Evolutionary conservation across 1,140 invertebrate genomes (phyloP).

Genomic region (Drosophila navojoa): DNA sequence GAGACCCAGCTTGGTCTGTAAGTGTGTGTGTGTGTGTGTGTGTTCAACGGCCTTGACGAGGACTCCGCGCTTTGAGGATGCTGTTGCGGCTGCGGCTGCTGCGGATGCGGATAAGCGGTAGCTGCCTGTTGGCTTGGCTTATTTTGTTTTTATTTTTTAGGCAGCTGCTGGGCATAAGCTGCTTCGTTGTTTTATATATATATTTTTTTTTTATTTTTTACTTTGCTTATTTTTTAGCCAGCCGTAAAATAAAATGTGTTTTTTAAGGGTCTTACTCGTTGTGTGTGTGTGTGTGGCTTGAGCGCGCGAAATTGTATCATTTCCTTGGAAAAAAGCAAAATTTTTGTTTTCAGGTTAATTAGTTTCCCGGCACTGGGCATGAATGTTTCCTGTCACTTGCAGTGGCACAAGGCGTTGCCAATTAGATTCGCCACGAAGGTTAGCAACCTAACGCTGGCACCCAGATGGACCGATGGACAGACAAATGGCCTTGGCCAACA

Average conservation of each 20-base stretch:
- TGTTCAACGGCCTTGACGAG: slow-evolving; percentile 51
- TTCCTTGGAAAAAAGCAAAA: slow-evolving; percentile 67
- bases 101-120: slow-evolving; percentile 38
- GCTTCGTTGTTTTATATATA: slow-evolving; percentile 33
- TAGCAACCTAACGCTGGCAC: slow-evolving; percentile 17
- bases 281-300: slow-evolving; percentile 33
- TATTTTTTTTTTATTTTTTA: slow-evolving; percentile 35
- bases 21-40: slow-evolving; percentile 17
- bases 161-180: slow-evolving; percentile 48
- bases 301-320: slow-evolving; percentile 75
- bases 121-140: slow-evolving; percentile 36
- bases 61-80: slow-evolving; percentile 40
- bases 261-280: slow-evolving; percentile 48
- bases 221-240: slow-evolving; percentile 47
- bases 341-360: slow-evolving; percentile 70
- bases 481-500: slow-evolving; percentile 24
- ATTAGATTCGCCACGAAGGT: slow-evolving; percentile 59
- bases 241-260: slow-evolving; percentile 71
- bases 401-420: slow-evolving; percentile 77
- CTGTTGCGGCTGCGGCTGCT: neutral
- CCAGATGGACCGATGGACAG: neutral
- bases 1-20: slow-evolving; percentile 26
- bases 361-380: slow-evolving; percentile 67
- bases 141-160: slow-evolving; percentile 25
- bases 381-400: slow-evolving; percentile 78